Evolutionary conservation across 2,888 invertebrate species (phyloP), one percentile per base, ranked within the genome.

Genomic region (Rhabditophanes sp.): DNA sequence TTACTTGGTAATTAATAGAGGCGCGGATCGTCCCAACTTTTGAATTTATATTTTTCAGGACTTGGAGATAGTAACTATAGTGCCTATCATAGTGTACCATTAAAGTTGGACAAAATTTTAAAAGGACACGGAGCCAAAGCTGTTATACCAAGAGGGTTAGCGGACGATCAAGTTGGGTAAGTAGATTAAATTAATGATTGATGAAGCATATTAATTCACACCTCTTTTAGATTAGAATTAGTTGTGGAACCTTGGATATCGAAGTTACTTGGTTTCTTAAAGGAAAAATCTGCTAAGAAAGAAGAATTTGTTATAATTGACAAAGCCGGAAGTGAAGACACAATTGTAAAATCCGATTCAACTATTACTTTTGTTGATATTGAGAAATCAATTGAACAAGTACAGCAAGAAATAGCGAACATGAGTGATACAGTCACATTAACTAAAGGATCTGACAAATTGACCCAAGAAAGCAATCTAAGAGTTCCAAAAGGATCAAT

Each of bases 61-160:
- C 61, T 74, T n/a, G 74, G 74, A 4, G 74, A 74, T 53, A 69
- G 73, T 2, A 74, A 74, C 53, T 74, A 73, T 55, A 71, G 68
- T 11, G 71, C 68, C 35, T 74, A 72, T 56, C 73, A 72, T 44
- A 69, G 70, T 32, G 70, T 69, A 56, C 70, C 69, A 4, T 68
- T 69, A 39, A 63, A 55, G 25, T 56, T 70, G 35, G 64, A 68
- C 33, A 51, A 60, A 23, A 50, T 68, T 37, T 52, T 74, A 9
- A 45, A 63, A 34, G 65, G 66, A 26, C 62, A 73, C 6, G 72
- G 73, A 23, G 73, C 72, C 1, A 60, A 59, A 22, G 50, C 54
- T 8, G 70, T 73, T 46, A 66, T 69, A 44, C 47, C 60, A 1
- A 61, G 66, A 25, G 71, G 64, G 7, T 73, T 67, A 66, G 73